Base-by-base conservation (phyloP, 2,888 invertebrate species). In the Diarsia dahlii region DNA sequence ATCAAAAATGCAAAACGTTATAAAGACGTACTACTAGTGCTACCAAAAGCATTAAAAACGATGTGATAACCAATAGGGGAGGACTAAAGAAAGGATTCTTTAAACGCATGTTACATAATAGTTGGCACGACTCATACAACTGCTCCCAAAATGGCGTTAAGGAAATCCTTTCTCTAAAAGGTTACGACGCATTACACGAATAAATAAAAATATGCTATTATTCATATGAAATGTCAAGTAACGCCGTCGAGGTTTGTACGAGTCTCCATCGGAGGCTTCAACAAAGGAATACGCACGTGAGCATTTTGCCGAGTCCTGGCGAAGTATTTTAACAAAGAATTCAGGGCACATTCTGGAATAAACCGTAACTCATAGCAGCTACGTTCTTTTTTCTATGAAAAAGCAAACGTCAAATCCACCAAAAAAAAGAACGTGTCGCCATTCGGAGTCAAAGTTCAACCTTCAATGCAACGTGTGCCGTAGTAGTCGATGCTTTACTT, bases 381-480 rank as follows among this genome's bases (percentile, higher is more conserved):
- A 86, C 80, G 91, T 85, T 64, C 66, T 69, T 74, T 90, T 90
- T 91, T 92, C 75, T 76, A 76, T 81, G 81, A 56, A 69, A 81
- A 64, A 83, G 80, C 65, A 76, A 72, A 80, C 71, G 76, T 82
- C 65, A 85, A 78, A 86, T 84, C 82, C 86, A 84, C 87, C 88
- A 90, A 92, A 93, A 91, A 68, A 90, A 89, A 90, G 89, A 90
- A 87, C 88, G 82, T 81, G 84, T 88, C 78, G 90, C 89, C 90
- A 87, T 90, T 89, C 87, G 81, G 87, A 92, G 94, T 93, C 94
- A 94, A 92, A 95, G 94, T 95, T 94, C 93, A 94, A 92, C 89
- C 90, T 91, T 89, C 90, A 90, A 89, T 90, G 89, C 91, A 89
- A 90, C 88, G 89, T 87, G 87, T 79, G 79, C 64, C 71, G 65